Evolutionary conservation across 1,140 invertebrate genomes (phyloP).

Genomic region (Anastatus disparis): DNA sequence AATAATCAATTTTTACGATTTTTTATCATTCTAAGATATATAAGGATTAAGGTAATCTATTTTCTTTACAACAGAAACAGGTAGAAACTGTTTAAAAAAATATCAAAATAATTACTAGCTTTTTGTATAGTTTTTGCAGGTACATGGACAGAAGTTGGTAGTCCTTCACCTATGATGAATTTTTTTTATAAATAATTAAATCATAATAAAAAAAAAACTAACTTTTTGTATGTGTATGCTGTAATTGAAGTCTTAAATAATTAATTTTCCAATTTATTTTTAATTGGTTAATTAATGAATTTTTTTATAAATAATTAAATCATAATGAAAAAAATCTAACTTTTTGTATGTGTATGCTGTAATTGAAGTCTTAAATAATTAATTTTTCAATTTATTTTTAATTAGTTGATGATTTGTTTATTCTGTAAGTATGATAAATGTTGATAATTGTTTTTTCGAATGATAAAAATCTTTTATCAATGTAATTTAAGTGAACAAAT

Average conservation of each 20-base stretch:
- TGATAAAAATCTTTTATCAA: no score
- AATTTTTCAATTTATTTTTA: no score
- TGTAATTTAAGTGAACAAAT: no score
- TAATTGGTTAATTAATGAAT: no score
- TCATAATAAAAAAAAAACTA: not conserved
- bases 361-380: no score
- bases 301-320: slow-evolving; percentile 41
- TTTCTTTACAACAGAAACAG: not conserved
- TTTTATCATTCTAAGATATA: not conserved
- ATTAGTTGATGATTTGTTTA: no score
- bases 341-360: not conserved
- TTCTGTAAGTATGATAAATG: no score
- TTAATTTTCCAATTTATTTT: no score
- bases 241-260: no score
- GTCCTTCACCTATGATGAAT: slow-evolving; percentile 62
- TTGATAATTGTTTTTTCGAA: no score
- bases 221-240: not conserved
- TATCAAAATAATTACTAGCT: slow-evolving; percentile 62
- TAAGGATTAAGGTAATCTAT: not conserved
- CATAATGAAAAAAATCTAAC: not conserved
- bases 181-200: slow-evolving; percentile 36
- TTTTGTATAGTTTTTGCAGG: slow-evolving; percentile 57
- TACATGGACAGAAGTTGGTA: slow-evolving; percentile 55
- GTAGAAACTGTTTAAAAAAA: slow-evolving; percentile 35
- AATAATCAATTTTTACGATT: not conserved